A percentile compares a stretch with the other conserved stretches of the same genome.
These are phyloP conservation scores for Centropus unirufus DNA, from an alignment of 2,113 vertebrate species.

Conservation along the genomic window DNA sequence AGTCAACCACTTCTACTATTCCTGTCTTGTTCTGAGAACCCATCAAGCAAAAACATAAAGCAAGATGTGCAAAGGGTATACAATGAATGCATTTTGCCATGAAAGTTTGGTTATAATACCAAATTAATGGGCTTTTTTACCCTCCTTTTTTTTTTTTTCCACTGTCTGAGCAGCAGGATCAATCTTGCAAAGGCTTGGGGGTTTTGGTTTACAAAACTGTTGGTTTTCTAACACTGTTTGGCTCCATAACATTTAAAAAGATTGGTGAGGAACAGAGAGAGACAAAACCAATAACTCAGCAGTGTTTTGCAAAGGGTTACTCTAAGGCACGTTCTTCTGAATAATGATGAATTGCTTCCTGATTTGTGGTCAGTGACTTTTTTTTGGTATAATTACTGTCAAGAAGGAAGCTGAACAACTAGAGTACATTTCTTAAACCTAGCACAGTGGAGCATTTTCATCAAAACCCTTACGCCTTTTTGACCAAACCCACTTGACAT, in stretches of 20 bases:
- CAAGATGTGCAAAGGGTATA: neutral
- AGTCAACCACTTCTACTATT: neutral
- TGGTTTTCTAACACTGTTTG: conserved; percentile 28
- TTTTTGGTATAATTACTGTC: conserved; percentile 75
- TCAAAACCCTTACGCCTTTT: conserved; percentile 34
- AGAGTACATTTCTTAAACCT: conserved; percentile 63
- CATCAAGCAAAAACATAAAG: neutral
- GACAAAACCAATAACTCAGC: conserved; percentile 62
- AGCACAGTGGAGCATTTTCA: conserved; percentile 52
- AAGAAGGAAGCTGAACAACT: conserved; percentile 73
- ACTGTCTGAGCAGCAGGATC: neutral
- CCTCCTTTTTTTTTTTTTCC: neutral
- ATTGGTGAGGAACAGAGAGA: conserved; percentile 24
- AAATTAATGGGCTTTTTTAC: neutral
- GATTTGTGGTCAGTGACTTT: conserved; percentile 74
- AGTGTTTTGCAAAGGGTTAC: conserved; percentile 63
- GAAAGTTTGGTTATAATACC: neutral
- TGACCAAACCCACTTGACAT: conserved; percentile 49
- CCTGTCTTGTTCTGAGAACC: neutral
- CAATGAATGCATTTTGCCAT: neutral
- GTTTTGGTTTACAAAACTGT: conserved; percentile 33
- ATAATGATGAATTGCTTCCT: conserved; percentile 79
- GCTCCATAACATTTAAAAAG: conserved; percentile 46
- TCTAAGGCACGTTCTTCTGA: conserved; percentile 71
- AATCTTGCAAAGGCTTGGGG: neutral